Evolutionary conservation across 2,797 vertebrate species (phyloP).

Genomic region (Pagetopsis macropterus): DNA sequence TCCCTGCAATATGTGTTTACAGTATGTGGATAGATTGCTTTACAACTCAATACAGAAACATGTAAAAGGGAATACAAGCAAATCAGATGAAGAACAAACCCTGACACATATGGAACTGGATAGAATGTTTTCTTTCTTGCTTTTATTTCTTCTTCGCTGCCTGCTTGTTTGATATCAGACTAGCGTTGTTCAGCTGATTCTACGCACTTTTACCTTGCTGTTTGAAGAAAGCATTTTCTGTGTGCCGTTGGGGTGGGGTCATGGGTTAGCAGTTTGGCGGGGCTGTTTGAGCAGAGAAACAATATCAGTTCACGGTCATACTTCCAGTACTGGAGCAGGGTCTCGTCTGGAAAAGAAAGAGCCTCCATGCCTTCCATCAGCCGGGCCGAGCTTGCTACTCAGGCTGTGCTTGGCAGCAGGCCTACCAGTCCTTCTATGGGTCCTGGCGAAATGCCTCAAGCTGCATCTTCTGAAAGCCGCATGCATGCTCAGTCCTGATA

Average conservation of each 20-base stretch:
- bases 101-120: conserved; percentile 1
- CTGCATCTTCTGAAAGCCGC: conserved; percentile 74
- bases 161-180: conserved; percentile 18
- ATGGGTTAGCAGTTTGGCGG: conserved; percentile 24
- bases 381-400: conserved; percentile 57
- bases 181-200: conserved; percentile 4
- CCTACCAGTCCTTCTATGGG: conserved; percentile 60
- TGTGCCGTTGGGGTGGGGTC: conserved; percentile 5
- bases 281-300: conserved; percentile 1
- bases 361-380: conserved; percentile 47
- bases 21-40: conserved; percentile 14
- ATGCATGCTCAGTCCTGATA: conserved; percentile 79
- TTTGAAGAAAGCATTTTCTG: conserved; percentile 11
- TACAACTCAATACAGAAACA: conserved; percentile 24
- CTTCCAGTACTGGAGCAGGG: conserved; percentile 42
- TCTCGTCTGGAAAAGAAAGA: conserved; percentile 42
- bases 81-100: conserved; percentile 7
- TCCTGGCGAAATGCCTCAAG: conserved; percentile 70
- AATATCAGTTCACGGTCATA: conserved; percentile 30
- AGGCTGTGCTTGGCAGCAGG: conserved; percentile 73
- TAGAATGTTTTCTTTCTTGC: not conserved
- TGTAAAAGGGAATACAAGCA: conserved; percentile 1
- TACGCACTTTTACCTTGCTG: conserved; percentile 7
- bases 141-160: not conserved
- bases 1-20: conserved; percentile 26